phyloP scores from a whole-genome alignment of 2,797 vertebrate species.

The Halcyon chelicuti region DNA sequence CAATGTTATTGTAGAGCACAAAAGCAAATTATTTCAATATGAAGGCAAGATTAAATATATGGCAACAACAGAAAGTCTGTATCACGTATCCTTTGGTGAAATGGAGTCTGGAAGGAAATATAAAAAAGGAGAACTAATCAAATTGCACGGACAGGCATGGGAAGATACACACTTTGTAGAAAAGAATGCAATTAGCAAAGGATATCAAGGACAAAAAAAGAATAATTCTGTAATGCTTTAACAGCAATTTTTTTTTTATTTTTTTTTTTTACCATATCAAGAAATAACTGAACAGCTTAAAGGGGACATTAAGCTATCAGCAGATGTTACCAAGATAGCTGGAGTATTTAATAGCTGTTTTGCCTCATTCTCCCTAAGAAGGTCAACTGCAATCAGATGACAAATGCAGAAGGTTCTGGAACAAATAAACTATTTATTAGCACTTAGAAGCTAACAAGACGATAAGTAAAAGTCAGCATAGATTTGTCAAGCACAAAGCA shows the following conservation, averaged over 20 bases:
- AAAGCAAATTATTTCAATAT: neutral
- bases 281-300: neutral
- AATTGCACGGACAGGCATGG: neutral
- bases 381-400: neutral
- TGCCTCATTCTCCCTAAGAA: neutral
- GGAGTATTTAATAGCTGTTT: conserved; percentile 1
- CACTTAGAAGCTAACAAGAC: neutral
- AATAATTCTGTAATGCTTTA: neutral
- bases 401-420: neutral
- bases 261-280: neutral
- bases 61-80: neutral
- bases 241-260: neutral
- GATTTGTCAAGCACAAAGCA: neutral
- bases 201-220: neutral
- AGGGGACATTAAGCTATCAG: neutral
- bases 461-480: neutral
- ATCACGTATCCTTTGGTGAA: neutral
- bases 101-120: neutral
- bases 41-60: neutral
- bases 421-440: conserved; percentile 18
- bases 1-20: neutral
- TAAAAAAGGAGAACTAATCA: neutral
- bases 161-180: neutral
- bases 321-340: neutral
- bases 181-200: neutral